Conservation (phyloP, 2,888 invertebrate genomes). For the Bombylius major region DNA sequence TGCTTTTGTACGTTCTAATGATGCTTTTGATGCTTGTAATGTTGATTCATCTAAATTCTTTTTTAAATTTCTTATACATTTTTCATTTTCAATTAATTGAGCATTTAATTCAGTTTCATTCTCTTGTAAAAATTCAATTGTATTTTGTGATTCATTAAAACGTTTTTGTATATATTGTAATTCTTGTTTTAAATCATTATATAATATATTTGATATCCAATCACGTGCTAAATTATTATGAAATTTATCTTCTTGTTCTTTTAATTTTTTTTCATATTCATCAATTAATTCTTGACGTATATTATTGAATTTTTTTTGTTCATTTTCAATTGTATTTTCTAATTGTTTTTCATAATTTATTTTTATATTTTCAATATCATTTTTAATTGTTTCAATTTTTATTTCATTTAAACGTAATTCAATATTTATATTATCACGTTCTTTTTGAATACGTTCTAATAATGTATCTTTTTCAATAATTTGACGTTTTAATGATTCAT, state of each 20-base stretch:
- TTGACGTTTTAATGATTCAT: slow-evolving; percentile 21
- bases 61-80: slow-evolving; percentile 45
- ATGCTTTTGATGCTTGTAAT: slow-evolving; percentile 59
- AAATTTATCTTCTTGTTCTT: slow-evolving; percentile 25
- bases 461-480: slow-evolving; percentile 23
- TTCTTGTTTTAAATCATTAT: slow-evolving; percentile 40
- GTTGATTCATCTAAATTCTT: slow-evolving; percentile 59
- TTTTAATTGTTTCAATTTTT: slow-evolving; percentile 24
- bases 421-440: slow-evolving; percentile 28
- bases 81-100: slow-evolving; percentile 31
- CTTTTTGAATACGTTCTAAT: slow-evolving; percentile 32
- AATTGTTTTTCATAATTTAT: slow-evolving; percentile 22
- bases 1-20: slow-evolving; percentile 59
- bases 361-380: slow-evolving; percentile 26
- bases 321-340: slow-evolving; percentile 22
- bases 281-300: slow-evolving; percentile 19
- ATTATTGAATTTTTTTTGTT: slow-evolving; percentile 21
- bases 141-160: slow-evolving; percentile 34
- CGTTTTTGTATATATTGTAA: slow-evolving; percentile 38
- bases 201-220: slow-evolving; percentile 43
- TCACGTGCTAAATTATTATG: slow-evolving; percentile 42
- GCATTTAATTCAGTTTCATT: slow-evolving; percentile 36
- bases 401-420: slow-evolving; percentile 27
- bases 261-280: slow-evolving; percentile 19
- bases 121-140: slow-evolving; percentile 31